Percentiles rank a stretch among this genome's conserved stretches.
phyloP scores from a whole-genome alignment of 2,797 vertebrate genomes.

The Poecilia picta region DNA sequence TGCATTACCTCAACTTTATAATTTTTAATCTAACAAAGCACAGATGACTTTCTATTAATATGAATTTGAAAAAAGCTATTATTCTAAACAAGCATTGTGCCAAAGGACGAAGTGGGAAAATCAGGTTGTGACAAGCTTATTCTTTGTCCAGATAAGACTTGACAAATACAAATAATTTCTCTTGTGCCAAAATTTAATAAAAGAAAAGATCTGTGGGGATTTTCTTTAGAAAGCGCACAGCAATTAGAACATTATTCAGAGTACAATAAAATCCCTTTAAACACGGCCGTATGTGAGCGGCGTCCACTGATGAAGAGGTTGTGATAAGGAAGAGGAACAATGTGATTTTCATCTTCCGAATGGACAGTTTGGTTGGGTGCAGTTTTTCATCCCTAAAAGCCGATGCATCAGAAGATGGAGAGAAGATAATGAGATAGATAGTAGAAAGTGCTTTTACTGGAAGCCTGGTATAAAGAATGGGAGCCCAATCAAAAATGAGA shows the following conservation, averaged over 20 bases:
- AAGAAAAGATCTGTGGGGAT: slow-evolving; percentile 51
- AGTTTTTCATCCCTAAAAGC: slow-evolving; percentile 74
- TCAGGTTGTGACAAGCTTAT: not conserved
- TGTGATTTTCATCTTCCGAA: slow-evolving; percentile 66
- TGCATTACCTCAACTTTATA: not conserved
- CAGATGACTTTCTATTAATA: not conserved
- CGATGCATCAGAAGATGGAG: slow-evolving; percentile 51
- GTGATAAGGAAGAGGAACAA: slow-evolving; percentile 64
- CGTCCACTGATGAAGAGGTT: slow-evolving; percentile 51
- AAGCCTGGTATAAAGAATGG: slow-evolving; percentile 44
- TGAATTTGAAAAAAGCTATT: not conserved
- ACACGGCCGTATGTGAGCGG: slow-evolving; percentile 38
- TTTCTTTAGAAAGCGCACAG: slow-evolving; percentile 45
- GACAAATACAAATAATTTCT: slow-evolving; percentile 32
- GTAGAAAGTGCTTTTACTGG: slow-evolving; percentile 66
- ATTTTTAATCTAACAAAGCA: not conserved
- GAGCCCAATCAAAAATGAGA: slow-evolving; percentile 52
- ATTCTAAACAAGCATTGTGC: not conserved
- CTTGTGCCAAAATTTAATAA: slow-evolving; percentile 30
- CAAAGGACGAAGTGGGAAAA: not conserved
- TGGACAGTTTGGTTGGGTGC: slow-evolving; percentile 52
- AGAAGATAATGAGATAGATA: slow-evolving; percentile 60
- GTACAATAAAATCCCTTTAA: slow-evolving; percentile 56
- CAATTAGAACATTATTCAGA: slow-evolving; percentile 66
- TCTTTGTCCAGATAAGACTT: slow-evolving; percentile 33